A percentile compares a stretch with the other conserved stretches of the same genome.
phyloP scores from a whole-genome alignment of 2,113 vertebrate genomes.

The Paraplagusia blochii region DNA sequence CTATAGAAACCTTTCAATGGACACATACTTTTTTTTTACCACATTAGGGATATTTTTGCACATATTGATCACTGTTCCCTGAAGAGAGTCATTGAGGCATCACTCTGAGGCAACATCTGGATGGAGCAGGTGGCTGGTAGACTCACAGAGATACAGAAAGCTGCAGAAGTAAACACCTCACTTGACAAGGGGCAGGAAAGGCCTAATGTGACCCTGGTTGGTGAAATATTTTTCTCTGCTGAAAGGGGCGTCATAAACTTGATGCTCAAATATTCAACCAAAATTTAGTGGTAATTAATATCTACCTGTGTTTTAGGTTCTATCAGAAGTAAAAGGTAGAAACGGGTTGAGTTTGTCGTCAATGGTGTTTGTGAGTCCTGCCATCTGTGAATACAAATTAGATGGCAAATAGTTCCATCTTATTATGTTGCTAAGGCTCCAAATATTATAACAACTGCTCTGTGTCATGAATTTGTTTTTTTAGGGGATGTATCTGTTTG shows the following conservation, averaged over 20 bases:
- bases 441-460: too few species aligned
- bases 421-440: too few species aligned
- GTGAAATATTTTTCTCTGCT: constrained; percentile 1
- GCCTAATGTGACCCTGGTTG: constrained; percentile 47
- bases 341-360: too few species aligned
- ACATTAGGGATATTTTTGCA: too few species aligned
- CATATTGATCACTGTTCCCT: constrained; percentile 21
- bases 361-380: too few species aligned
- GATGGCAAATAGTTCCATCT: too few species aligned
- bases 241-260: constrained; percentile 10
- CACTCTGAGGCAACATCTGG: constrained; percentile 29
- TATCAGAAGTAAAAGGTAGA: too few species aligned
- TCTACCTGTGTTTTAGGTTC: too few species aligned
- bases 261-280: neutral
- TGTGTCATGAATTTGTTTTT: too few species aligned
- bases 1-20: neutral
- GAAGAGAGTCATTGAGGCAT: constrained; percentile 9
- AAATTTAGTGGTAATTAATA: too few species aligned
- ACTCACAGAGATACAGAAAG: neutral
- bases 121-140: constrained; percentile 18
- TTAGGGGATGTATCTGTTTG: too few species aligned
- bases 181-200: constrained; percentile 4
- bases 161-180: constrained; percentile 30
- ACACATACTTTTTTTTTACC: neutral
- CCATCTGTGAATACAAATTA: too few species aligned